These are phyloP conservation scores for Proisotoma minuta DNA, from an alignment of 2,888 invertebrate genomes.

Conservation along the genomic window DNA sequence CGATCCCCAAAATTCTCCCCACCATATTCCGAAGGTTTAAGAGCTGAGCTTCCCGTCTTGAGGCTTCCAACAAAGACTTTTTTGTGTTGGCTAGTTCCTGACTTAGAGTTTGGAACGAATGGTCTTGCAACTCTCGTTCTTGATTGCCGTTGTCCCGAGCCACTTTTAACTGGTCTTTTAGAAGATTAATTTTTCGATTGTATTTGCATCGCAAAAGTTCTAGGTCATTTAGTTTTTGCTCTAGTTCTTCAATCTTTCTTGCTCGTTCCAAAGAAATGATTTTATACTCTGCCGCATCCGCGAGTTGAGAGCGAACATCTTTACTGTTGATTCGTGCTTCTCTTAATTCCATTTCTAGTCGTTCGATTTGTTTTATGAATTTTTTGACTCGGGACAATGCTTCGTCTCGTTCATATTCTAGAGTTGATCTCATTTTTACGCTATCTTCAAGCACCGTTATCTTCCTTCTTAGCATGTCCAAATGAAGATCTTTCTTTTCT, in stretches of 20 bases:
- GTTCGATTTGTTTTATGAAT: constrained; percentile 75
- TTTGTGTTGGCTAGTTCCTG: constrained; percentile 72
- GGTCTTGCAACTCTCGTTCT: constrained; percentile 57
- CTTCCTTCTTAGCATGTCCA: constrained; percentile 83
- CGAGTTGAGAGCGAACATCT: constrained; percentile 77
- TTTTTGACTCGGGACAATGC: constrained; percentile 65
- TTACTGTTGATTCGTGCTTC: constrained; percentile 77
- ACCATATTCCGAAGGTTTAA: constrained; percentile 71
- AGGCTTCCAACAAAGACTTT: constrained; percentile 67
- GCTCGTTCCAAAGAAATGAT: constrained; percentile 77
- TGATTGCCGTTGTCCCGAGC: constrained; percentile 42
- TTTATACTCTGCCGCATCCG: constrained; percentile 82
- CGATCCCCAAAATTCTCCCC: constrained; percentile 68
- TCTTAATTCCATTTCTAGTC: constrained; percentile 69
- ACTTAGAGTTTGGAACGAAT: constrained; percentile 65
- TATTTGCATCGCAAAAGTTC: constrained; percentile 71
- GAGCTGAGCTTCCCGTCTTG: constrained; percentile 67
- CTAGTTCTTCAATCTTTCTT: constrained; percentile 76
- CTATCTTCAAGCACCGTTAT: constrained; percentile 76
- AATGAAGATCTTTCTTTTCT: constrained; percentile 83
- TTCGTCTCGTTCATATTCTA: constrained; percentile 45
- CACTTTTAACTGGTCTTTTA: constrained; percentile 62
- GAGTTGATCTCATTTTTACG: constrained; percentile 51
- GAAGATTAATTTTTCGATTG: constrained; percentile 64
- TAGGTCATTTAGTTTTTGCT: constrained; percentile 73